Base-by-base conservation (phyloP, 2,797 vertebrate genomes). In the Clangula hyemalis region DNA sequence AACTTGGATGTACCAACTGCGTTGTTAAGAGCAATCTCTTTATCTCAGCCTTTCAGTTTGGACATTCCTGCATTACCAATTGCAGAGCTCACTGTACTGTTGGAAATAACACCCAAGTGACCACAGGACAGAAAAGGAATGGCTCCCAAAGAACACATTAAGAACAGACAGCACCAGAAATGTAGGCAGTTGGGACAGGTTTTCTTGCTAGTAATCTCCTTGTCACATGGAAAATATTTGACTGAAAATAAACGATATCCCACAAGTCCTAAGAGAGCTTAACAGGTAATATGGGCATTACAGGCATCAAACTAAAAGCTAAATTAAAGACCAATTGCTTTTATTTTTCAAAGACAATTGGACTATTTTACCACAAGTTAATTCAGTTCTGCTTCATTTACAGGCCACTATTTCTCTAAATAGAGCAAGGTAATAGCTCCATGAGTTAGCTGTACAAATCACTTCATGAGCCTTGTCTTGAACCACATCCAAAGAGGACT, bases 331-430 rank as follows among this genome's bases (percentile, higher is more conserved):
- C 3, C 69, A 91, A 68, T 36, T 88, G 78, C 73, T 94, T 94
- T 87, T 64, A 12, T 62, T 89, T 79, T 24, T 66, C 45, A 19
- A 89, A 92, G 85, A 91, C 47, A 34, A 45, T 41, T 65, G 1
- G 19, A 72, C 51, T 79, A 82, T 94, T 97, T 94, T 82, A 92
- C 71, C 88, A 93, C 47, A 18, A 8, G n/a, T 90, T 95, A 91
- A 76, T 93, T 96, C 66, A 70, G 81, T 89, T 89, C 21, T 17
- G 47, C 27, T 95, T 95, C 71, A 81, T 92, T 85, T 56, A 61
- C 6, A 74, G 25, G 65, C 39, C 56, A 70, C 70, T 61, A 22
- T 64, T 90, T 93, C 61, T 62, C 58, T 90, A 89, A 94, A 93
- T 69, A 89, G 80, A 64, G 89, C 86, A 94, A 56, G n/a, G 17